phyloP scores from a whole-genome alignment of 1,140 invertebrate species.

The Hycleus cichorii region DNA sequence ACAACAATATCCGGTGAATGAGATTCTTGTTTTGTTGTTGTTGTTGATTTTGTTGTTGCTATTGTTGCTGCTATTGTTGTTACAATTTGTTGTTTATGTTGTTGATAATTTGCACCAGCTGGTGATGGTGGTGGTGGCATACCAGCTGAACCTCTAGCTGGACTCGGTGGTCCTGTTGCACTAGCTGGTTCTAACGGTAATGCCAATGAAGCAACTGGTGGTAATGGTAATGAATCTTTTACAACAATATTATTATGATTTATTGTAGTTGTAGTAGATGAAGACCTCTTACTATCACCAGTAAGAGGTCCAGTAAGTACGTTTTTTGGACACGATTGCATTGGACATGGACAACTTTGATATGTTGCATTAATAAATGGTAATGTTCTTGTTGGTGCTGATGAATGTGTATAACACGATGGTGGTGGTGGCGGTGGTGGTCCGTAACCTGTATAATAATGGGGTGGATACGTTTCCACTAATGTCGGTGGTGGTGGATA shows the following conservation, averaged over 20 bases:
- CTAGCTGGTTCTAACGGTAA: conserved; percentile 54
- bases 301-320: conserved; percentile 93
- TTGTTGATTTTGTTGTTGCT: conserved; percentile 32
- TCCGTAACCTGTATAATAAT: conserved; percentile 58
- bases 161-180: conserved; percentile 58
- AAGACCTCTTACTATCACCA: conserved; percentile 70
- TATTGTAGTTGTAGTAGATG: too few species aligned
- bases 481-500: conserved; percentile 34
- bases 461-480: conserved; percentile 48
- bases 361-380: conserved; percentile 56
- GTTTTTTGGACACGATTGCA: conserved; percentile 93
- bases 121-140: conserved; percentile 48
- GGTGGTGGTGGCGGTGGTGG: conserved; percentile 53
- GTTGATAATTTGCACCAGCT: conserved; percentile 33
- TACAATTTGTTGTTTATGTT: conserved; percentile 21
- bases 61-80: conserved; percentile 33
- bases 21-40: conserved; percentile 34
- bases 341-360: conserved; percentile 74
- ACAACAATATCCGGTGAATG: conserved; percentile 16
- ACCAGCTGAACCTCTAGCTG: conserved; percentile 55
- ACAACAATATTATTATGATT: conserved; percentile 32
- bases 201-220: conserved; percentile 52
- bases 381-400: conserved; percentile 48
- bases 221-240: conserved; percentile 37
- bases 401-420: conserved; percentile 60